Conservation (phyloP, 2,888 invertebrate genomes). For the Pyrochroa serraticornis region DNA sequence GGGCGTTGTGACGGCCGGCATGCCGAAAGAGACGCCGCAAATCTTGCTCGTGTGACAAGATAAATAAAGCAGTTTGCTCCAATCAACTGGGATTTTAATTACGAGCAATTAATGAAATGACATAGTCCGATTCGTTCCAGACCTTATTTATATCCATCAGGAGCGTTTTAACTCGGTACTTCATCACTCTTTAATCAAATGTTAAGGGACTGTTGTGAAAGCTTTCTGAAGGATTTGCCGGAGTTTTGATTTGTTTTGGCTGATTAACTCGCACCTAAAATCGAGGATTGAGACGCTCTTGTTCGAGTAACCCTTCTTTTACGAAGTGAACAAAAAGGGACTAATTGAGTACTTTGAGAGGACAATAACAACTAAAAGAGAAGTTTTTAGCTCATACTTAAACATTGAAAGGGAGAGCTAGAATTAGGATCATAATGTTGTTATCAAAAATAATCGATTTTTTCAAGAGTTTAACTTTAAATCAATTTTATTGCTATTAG, state of each 20-base stretch:
- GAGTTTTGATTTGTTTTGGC: conserved; percentile 30
- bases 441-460: no score
- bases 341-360: no score
- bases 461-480: no score
- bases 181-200: conserved; percentile 32
- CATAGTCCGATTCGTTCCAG: conserved; percentile 42
- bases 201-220: conserved; percentile 29
- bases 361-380: no score
- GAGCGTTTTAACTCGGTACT: conserved; percentile 24
- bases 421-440: no score
- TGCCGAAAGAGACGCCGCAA: conserved; percentile 6
- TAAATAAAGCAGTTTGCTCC: conserved; percentile 52
- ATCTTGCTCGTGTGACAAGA: conserved; percentile 29
- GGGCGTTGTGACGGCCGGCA: no score
- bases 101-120: conserved; percentile 54
- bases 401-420: no score
- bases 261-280: conserved; percentile 26
- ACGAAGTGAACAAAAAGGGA: not conserved
- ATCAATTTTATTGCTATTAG: no score
- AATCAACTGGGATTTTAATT: conserved; percentile 54
- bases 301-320: not conserved
- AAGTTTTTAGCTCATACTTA: no score
- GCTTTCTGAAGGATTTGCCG: conserved; percentile 8
- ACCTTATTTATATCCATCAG: conserved; percentile 26
- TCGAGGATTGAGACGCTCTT: conserved; percentile 23